A percentile compares a stretch with the other conserved stretches of the same genome.
These are phyloP conservation scores for Trichogramma dendrolimi DNA, from an alignment of 2,888 invertebrate genomes.

Conservation along the genomic window DNA sequence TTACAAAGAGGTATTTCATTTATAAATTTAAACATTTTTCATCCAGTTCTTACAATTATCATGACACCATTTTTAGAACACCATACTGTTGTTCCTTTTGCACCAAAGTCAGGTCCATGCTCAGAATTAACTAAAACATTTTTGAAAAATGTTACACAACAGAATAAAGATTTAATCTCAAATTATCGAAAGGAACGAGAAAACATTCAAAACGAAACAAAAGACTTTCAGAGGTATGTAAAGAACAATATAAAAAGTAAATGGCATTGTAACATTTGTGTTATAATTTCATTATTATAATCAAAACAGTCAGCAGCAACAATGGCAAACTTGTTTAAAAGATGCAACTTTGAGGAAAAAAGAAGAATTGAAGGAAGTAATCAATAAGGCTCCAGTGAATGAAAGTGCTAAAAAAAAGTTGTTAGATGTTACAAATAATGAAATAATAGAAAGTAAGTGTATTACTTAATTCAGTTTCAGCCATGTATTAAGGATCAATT, in stretches of 20 bases:
- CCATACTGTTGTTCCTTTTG: constrained; percentile 24
- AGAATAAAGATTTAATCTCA: constrained; percentile 25
- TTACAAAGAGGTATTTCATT: constrained; percentile 31
- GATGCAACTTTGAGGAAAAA: constrained; percentile 35
- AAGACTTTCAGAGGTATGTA: constrained; percentile 16
- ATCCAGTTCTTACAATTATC: constrained; percentile 9
- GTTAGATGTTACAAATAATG: constrained; percentile 34
- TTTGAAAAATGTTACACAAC: constrained; percentile 31
- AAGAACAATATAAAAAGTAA: constrained; percentile 5
- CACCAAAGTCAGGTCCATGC: constrained; percentile 35
- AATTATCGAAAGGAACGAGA: constrained; percentile 23
- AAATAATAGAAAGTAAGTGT: constrained; percentile 37
- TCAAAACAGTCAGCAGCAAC: constrained; percentile 25
- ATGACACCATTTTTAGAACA: constrained; percentile 21
- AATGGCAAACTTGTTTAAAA: constrained; percentile 26
- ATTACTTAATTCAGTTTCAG: background rate
- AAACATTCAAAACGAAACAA: constrained; percentile 13
- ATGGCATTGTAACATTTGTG: background rate
- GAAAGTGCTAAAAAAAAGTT: constrained; percentile 35
- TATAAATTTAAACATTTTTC: background rate
- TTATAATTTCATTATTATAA: background rate
- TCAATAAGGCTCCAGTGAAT: constrained; percentile 35
- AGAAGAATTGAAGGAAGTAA: constrained; percentile 29
- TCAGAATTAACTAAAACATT: constrained; percentile 33
- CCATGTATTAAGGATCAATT: background rate